Evolutionary conservation across 2,888 invertebrate genomes (phyloP).

Genomic region (Pheosia tremula): DNA sequence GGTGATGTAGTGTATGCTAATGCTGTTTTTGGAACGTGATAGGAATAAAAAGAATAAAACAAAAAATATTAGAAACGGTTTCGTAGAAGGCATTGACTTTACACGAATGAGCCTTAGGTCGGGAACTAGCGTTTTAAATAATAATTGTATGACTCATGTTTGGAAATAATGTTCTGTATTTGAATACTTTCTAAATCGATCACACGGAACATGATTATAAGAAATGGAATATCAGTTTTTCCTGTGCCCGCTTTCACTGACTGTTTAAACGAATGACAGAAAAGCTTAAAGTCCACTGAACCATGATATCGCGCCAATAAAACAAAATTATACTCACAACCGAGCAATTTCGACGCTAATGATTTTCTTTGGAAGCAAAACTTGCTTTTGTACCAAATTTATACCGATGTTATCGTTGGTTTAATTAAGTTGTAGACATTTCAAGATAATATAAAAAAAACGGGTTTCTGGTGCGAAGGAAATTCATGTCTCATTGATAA

Average conservation of each 20-base stretch:
- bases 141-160: no score
- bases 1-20: no score
- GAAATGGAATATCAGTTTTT: conserved; percentile 37
- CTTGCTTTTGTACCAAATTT: background rate
- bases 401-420: background rate
- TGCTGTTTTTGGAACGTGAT: no score
- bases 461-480: no score
- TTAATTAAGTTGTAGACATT: background rate
- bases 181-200: conserved; percentile 42
- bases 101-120: no score
- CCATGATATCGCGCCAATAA: conserved; percentile 34
- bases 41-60: no score
- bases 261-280: conserved; percentile 36
- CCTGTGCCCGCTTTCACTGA: conserved; percentile 34
- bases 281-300: conserved; percentile 37
- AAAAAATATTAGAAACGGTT: no score
- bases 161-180: background rate
- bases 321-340: conserved; percentile 11
- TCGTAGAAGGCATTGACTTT: no score
- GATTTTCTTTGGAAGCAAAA: background rate
- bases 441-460: no score
- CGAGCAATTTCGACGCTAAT: background rate
- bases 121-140: no score
- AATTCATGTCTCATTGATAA: no score
- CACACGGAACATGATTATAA: conserved; percentile 8